Evolutionary conservation across 1,140 invertebrate species (phyloP).

Genomic region (Penaeus japonicus): DNA sequence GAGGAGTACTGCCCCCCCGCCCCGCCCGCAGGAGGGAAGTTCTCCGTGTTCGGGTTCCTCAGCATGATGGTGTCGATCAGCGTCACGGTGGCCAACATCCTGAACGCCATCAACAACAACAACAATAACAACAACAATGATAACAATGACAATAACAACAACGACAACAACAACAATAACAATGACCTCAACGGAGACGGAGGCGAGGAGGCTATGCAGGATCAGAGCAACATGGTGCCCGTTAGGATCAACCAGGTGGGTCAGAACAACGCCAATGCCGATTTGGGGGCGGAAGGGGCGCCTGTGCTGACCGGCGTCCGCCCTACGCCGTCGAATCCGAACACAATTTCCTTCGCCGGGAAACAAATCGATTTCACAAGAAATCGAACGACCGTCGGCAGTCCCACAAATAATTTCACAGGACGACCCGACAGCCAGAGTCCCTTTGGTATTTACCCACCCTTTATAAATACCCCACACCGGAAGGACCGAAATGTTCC

Average conservation of each 20-base stretch:
- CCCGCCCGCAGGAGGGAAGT: slow-evolving; percentile 68
- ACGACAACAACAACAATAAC: slow-evolving; percentile 32
- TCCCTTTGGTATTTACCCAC: no score
- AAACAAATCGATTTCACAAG: background rate
- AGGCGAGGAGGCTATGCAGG: background rate
- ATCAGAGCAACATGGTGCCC: background rate
- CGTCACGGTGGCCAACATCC: slow-evolving; percentile 24
- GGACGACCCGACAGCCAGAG: no score
- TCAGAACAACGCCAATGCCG: slow-evolving; percentile 31
- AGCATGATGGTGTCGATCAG: slow-evolving; percentile 60
- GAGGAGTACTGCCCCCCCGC: slow-evolving; percentile 36
- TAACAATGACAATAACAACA: slow-evolving; percentile 41
- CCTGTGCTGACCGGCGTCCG: background rate
- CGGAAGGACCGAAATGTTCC: no score
- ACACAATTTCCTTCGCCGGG: slow-evolving; percentile 28
- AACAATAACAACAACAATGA: slow-evolving; percentile 47
- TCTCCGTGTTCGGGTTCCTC: slow-evolving; percentile 63
- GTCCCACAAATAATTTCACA: background rate
- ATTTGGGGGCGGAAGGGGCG: background rate
- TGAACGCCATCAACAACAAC: slow-evolving; percentile 52
- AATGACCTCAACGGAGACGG: background rate
- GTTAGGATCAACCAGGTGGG: slow-evolving; percentile 21
- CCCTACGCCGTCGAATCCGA: background rate
- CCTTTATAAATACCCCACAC: no score
- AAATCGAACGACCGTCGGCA: background rate